Conservation (phyloP, 1,140 invertebrate species). For the Stenopsyche tienmushanensis region DNA sequence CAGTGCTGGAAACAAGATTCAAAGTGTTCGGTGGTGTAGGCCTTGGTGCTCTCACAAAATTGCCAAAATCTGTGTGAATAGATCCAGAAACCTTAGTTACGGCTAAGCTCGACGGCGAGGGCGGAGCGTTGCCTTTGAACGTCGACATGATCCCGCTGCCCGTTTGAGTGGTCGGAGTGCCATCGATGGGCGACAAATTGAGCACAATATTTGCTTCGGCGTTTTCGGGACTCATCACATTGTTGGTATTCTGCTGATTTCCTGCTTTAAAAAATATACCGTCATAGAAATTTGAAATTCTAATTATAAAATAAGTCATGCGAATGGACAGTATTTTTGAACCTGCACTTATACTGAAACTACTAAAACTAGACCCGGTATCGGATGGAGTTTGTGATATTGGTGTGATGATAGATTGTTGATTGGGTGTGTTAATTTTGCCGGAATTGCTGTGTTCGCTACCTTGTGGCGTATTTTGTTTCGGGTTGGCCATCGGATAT, state of each 20-base stretch:
- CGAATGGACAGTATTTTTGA: too few species aligned
- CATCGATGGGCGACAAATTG: conserved; percentile 69
- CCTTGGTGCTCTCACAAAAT: conserved; percentile 63
- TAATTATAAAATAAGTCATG: too few species aligned
- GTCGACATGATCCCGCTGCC: conserved; percentile 58
- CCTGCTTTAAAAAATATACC: too few species aligned
- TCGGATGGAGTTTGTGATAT: conserved; percentile 62
- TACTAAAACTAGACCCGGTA: conserved; percentile 63
- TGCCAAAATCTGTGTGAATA: conserved; percentile 45
- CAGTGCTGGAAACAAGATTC: conserved; percentile 64
- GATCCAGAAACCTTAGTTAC: conserved; percentile 18
- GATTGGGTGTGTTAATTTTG: conserved; percentile 8
- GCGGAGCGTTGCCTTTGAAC: conserved; percentile 59
- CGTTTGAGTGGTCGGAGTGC: conserved; percentile 48
- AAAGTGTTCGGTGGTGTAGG: conserved; percentile 80
- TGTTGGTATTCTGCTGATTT: conserved; percentile 43
- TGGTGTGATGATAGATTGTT: conserved; percentile 41
- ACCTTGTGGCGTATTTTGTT: conserved; percentile 44
- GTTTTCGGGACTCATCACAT: conserved; percentile 60
- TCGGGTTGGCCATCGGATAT: conserved; percentile 77
- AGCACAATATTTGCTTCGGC: conserved; percentile 72
- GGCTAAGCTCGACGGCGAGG: conserved; percentile 51
- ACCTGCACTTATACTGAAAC: conserved; percentile 64
- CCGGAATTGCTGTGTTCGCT: neutral
- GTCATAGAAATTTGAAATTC: too few species aligned